A percentile compares a stretch with the other conserved stretches of the same genome.
These are phyloP conservation scores for Pseudorectes ferrugineus DNA, from an alignment of 2,113 vertebrate species.

Conservation along the genomic window DNA sequence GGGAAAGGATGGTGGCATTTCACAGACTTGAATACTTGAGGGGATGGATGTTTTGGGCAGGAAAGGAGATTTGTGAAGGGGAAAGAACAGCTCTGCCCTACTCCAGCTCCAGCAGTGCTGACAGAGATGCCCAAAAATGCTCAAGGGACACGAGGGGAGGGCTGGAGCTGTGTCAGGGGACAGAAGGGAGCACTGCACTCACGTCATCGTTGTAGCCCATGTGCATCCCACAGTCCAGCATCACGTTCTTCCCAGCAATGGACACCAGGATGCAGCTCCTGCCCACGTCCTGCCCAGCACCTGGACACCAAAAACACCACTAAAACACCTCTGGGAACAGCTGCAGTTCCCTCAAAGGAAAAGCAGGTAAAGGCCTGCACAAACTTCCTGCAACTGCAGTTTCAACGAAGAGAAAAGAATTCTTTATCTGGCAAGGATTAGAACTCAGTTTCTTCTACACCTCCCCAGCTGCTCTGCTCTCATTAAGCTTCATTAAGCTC, in stretches of 20 bases:
- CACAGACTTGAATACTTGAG: background rate
- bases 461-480: background rate
- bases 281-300: constrained; percentile 96
- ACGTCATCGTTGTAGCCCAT: constrained; percentile 98
- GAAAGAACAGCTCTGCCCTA: background rate
- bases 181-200: constrained; percentile 21
- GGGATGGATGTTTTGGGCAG: fast-evolving
- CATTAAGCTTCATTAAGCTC: background rate
- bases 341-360: background rate
- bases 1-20: background rate
- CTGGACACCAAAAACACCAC: constrained; percentile 9
- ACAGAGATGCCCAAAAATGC: fast-evolving
- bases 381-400: fast-evolving
- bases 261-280: constrained; percentile 97
- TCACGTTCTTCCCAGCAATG: constrained; percentile 94
- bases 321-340: background rate
- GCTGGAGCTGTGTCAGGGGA: background rate
- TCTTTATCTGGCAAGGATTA: background rate
- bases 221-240: constrained; percentile 99
- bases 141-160: background rate
- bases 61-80: background rate
- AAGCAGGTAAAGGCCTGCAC: fast-evolving
- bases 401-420: background rate
- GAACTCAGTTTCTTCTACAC: background rate
- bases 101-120: background rate